Conservation (phyloP, 2,888 invertebrate genomes). For the Cacoxenus indagator region DNA sequence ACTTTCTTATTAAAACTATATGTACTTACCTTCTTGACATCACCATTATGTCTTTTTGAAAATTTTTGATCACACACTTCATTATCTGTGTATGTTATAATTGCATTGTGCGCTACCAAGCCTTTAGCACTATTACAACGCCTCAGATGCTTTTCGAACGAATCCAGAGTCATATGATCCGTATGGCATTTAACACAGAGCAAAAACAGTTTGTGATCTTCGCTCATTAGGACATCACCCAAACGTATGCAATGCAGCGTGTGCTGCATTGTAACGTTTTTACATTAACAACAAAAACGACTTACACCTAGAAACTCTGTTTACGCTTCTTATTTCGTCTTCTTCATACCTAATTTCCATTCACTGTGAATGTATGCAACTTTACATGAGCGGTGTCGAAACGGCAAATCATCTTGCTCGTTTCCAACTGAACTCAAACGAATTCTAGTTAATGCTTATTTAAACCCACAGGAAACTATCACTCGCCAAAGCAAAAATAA, state of each 20-base stretch:
- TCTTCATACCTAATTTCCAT: too few relatives aligned
- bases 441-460: too few relatives aligned
- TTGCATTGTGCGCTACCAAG: neutral
- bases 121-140: neutral
- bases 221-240: neutral
- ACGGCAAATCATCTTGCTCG: too few relatives aligned
- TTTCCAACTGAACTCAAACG: too few relatives aligned
- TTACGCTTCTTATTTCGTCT: too few relatives aligned
- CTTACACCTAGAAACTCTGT: too few relatives aligned
- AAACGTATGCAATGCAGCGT: constrained; percentile 1
- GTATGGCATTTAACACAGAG: neutral
- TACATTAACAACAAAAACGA: neutral
- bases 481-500: too few relatives aligned
- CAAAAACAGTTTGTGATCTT: neutral
- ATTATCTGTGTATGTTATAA: neutral
- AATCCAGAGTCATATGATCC: neutral
- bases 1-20: neutral
- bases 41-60: neutral
- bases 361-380: too few relatives aligned
- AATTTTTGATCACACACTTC: neutral
- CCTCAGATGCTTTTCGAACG: neutral
- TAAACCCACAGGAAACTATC: too few relatives aligned
- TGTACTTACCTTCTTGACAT: neutral
- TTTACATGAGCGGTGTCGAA: too few relatives aligned
- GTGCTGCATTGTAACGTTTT: neutral